Evolutionary conservation across 92 coral and sea anemone species (phyloP).

Genomic region (Virgularia gustaviana): DNA sequence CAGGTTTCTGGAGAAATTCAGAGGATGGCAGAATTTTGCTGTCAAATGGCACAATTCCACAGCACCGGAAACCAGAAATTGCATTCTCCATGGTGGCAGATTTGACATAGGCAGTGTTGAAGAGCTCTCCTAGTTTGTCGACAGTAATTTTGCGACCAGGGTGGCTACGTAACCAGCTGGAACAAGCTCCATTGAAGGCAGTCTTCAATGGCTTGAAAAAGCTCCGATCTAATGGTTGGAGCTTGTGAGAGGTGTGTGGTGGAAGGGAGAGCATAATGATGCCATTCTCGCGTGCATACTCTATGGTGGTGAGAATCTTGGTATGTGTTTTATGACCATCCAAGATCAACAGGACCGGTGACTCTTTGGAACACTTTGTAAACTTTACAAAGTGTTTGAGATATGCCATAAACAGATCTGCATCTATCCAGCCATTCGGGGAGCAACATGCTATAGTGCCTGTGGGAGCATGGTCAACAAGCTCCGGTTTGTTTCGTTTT

Average conservation of each 20-base stretch:
- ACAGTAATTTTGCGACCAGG: conserved; percentile 35
- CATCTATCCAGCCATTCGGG: conserved; percentile 22
- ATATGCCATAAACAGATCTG: conserved; percentile 16
- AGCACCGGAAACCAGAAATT: conserved; percentile 15
- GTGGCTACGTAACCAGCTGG: conserved; percentile 25
- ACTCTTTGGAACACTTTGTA: too few species aligned
- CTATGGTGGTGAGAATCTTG: conserved; percentile 19
- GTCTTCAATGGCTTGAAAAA: conserved; percentile 23
- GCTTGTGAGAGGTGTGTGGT: conserved; percentile 12
- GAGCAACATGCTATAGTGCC: conserved; percentile 19
- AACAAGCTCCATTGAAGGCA: conserved; percentile 25
- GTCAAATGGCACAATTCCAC: conserved; percentile 29
- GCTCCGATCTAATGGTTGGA: too few species aligned
- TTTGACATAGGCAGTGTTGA: conserved; percentile 25
- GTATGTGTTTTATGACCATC: conserved; percentile 25
- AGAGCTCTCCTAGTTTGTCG: conserved; percentile 12
- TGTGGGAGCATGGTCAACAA: conserved; percentile 18
- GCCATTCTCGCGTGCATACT: conserved; percentile 25
- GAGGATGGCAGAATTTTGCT: too few species aligned
- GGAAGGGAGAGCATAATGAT: conserved; percentile 14
- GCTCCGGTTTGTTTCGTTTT: conserved; percentile 14
- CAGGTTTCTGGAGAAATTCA: too few species aligned
- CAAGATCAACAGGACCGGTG: conserved; percentile 8
- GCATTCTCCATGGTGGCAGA: conserved; percentile 34
- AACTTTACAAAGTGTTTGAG: conserved; percentile 13